These are phyloP conservation scores for Galeruca laticollis DNA, from an alignment of 2,888 invertebrate species.

Conservation along the genomic window DNA sequence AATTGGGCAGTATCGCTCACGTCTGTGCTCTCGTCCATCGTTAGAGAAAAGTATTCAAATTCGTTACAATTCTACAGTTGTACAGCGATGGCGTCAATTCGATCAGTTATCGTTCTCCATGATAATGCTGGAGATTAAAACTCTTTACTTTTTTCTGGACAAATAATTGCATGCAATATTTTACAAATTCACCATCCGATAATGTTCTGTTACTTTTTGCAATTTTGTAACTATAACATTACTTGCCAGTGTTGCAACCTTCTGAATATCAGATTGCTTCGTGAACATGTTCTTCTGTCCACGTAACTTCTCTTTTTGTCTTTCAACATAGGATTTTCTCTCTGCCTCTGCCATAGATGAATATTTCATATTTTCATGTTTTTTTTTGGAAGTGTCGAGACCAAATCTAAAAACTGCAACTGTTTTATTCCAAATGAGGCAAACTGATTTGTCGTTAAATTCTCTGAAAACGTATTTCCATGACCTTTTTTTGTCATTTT, in stretches of 20 bases:
- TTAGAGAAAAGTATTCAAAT: neutral
- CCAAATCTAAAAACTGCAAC: neutral
- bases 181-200: neutral
- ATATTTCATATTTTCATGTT: neutral
- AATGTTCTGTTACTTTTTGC: neutral
- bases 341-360: neutral
- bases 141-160: neutral
- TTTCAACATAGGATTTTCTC: constrained; percentile 1
- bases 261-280: neutral
- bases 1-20: neutral
- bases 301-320: constrained; percentile 1
- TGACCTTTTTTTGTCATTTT: neutral
- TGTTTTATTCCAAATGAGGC: neutral
- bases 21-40: neutral
- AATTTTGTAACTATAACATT: constrained; percentile 2
- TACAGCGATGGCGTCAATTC: no score
- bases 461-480: constrained; percentile 1
- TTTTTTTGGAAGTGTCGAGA: neutral
- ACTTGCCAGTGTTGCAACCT: neutral
- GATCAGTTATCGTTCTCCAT: neutral
- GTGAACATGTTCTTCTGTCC: neutral
- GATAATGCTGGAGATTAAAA: neutral
- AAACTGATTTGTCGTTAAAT: neutral
- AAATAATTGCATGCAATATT: neutral
- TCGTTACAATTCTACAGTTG: neutral